Conservation (phyloP, 2,797 vertebrate genomes). For the Poeciliopsis infans region DNA sequence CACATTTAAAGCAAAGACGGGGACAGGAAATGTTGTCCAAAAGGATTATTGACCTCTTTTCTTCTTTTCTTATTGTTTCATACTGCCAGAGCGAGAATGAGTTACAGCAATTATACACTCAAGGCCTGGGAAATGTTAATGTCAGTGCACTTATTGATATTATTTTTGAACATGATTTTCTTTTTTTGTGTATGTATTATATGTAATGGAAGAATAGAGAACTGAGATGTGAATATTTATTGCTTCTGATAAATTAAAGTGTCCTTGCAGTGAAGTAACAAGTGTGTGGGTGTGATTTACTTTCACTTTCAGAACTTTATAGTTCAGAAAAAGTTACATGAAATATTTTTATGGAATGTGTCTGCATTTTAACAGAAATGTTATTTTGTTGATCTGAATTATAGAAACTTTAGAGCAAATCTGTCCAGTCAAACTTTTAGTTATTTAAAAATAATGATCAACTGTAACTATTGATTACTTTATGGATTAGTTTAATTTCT, state of each 20-base stretch:
- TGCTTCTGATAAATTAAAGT: conserved; percentile 87
- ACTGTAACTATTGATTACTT: not conserved
- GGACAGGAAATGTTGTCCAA: conserved; percentile 63
- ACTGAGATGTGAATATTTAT: conserved; percentile 87
- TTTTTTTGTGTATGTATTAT: conserved; percentile 80
- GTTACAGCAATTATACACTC: conserved; percentile 61
- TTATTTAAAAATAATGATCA: not conserved
- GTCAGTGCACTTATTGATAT: conserved; percentile 79
- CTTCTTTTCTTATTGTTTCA: conserved; percentile 72
- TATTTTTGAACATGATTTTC: conserved; percentile 77
- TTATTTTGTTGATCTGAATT: not conserved
- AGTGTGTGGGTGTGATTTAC: conserved; percentile 50
- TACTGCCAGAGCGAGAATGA: conserved; percentile 75
- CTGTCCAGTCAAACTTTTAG: not conserved
- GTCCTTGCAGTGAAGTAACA: conserved; percentile 81
- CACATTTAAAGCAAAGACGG: conserved; percentile 62
- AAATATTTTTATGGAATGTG: not conserved
- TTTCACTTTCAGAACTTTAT: not conserved
- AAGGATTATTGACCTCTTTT: conserved; percentile 64
- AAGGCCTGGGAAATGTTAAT: conserved; percentile 73
- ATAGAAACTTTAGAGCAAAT: not conserved
- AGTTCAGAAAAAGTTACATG: not conserved
- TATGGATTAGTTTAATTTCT: not conserved
- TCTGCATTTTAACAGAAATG: not conserved
- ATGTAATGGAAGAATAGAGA: conserved; percentile 82